Conservation (phyloP, 2,888 invertebrate genomes). For the Yponomeuta evonymella region DNA sequence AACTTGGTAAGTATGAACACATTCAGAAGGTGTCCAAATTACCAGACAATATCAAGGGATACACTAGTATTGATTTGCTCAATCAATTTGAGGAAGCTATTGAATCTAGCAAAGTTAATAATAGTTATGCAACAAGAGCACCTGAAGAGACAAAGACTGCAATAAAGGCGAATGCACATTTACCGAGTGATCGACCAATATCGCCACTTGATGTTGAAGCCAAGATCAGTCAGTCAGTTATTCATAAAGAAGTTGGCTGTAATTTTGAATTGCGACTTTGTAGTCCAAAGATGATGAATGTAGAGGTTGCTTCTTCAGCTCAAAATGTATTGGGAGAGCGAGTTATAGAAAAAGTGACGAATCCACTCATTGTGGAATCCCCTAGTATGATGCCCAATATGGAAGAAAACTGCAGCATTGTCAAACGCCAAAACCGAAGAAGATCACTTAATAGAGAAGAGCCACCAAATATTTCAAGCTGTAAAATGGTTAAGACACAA, state of each 20-base stretch:
- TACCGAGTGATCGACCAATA: constrained; percentile 38
- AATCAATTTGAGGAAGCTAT: constrained; percentile 69
- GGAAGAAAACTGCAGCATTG: constrained; percentile 31
- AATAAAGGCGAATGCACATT: constrained; percentile 25
- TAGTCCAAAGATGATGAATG: constrained; percentile 70
- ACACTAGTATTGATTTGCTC: constrained; percentile 61
- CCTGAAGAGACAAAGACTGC: constrained; percentile 33
- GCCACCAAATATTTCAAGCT: constrained; percentile 40
- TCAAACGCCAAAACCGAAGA: constrained; percentile 21
- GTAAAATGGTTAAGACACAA: constrained; percentile 56
- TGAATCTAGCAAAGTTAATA: constrained; percentile 52
- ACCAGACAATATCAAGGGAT: constrained; percentile 72
- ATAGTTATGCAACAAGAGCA: constrained; percentile 31
- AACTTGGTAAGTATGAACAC: constrained; percentile 69
- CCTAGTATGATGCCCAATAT: constrained; percentile 32
- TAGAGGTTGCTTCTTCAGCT: constrained; percentile 57
- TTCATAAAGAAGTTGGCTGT: constrained; percentile 72
- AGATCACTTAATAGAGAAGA: constrained; percentile 31
- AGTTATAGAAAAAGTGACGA: constrained; percentile 63
- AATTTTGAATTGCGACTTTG: constrained; percentile 73
- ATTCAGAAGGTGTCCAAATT: constrained; percentile 70
- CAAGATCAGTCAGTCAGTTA: constrained; percentile 72
- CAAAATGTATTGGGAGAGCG: constrained; percentile 57
- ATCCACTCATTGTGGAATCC: constrained; percentile 46
- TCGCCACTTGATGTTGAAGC: constrained; percentile 71